Base-by-base conservation (phyloP, 2,888 invertebrate species). In the Dorcus hopei region DNA sequence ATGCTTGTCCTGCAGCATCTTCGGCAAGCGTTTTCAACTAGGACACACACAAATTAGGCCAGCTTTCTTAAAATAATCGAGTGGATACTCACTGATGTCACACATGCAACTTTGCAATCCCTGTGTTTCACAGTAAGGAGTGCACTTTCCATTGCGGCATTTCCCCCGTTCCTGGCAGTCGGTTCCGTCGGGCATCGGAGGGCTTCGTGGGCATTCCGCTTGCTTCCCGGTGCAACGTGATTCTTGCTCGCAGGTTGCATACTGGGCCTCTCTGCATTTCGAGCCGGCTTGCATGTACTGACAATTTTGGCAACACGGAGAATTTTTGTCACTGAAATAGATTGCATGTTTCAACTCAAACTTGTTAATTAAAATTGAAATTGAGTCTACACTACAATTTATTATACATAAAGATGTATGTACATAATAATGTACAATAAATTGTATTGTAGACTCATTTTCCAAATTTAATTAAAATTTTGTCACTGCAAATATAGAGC, bases 21-120 rank as follows among this genome's bases (percentile, higher is more conserved):
- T 72, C 92, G 93, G 76, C 97, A 98, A 3, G 97, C 95, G 72
- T 95, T 91, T 63, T 87, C 89, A 73, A 95, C 94, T 94, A 77
- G 81, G 67, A 43, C 52, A 58, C 45, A 19, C 26, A 11, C 41
- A 57, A 23, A 16, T 52, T 52, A 50, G 41, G 14, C 39, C 16
- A 1, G 19, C 9, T 14, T 14, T 14, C 14, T 19, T 50, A 52
- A 55, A 52, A 2, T 51, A 19, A 3, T 19, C 19, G 2, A 19
- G 19, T 2, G 19, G 54, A 51, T 55, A 77, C 85, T 76, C 79
- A 93, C 93, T 90, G 68, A 91, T 90, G 74, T 96, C 95, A 77
- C 97, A 97, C 91, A 97, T 95, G 83, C 97, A 97, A 75, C 95
- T 95, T 76, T 93, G 93, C 75, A 93, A 82, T 51, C 90, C 91